Evolutionary conservation across 1,140 invertebrate genomes (phyloP), one percentile per base, ranked within the genome.

Genomic region (Epicauta chinensis): DNA sequence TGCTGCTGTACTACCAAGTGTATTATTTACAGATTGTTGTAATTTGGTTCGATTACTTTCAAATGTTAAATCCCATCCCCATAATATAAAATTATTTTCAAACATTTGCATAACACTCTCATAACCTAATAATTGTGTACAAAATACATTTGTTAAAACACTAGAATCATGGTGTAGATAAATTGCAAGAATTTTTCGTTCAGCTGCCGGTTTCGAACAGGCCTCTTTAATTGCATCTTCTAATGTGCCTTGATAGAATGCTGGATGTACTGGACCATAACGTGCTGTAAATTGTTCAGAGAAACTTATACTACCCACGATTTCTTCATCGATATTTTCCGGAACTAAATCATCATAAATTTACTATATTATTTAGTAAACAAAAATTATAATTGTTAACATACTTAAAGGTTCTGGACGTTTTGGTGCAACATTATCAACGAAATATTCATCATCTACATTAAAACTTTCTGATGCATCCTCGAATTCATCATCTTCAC

Each of bases 151-250:
- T 38, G 92, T 84, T 55, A 93, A 75, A 42, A 97, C 91, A 62
- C 92, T 96, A 29, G 81, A 82, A 71, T 97, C 93, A 70, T 97
- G 92, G 69, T 98, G 93, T 15, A 97, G 77, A 75, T 97, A 98
- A 38, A 98, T 80, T 12, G 90, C 93, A 53, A 97, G 71, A 40
- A 95, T 77, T 74, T 91, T 91, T 60, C 93, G 81, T 91, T 95
- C 89, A 80, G 85, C 89, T 29, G 92, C 91, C 44, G 88, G 85
- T 72, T 85, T 86, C 44, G 80, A 73, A 71, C 89, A 91, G 16
- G 93, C 87, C 72, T 94, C 88, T 70, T 86, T 86, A 34, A 95
- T 77, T 16, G 91, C 93, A 71, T 92, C 86, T 60, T 94, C 89
- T 49, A 97, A 75, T 32, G 87, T 87, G 31, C 93, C 92, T 60